Percentiles rank a stretch among this genome's conserved stretches.
These are phyloP conservation scores for Ips nitidus DNA, from an alignment of 1,140 invertebrate genomes.

Conservation along the genomic window DNA sequence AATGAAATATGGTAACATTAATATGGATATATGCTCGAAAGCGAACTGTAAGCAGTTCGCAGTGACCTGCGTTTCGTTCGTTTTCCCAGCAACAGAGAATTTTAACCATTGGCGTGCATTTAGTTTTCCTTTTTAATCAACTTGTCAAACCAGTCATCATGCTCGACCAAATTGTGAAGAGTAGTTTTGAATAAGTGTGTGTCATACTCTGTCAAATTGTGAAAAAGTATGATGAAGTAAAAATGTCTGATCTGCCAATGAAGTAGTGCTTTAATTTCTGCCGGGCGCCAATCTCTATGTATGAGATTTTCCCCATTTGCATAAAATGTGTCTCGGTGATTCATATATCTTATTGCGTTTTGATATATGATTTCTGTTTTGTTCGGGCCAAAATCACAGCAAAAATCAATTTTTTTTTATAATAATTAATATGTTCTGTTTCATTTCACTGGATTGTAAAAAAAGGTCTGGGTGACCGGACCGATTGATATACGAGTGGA, in stretches of 20 bases:
- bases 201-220: neutral
- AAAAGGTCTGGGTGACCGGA: constrained; percentile 33
- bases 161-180: too few species aligned
- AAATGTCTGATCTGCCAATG: constrained; percentile 16
- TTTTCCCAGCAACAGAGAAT: constrained; percentile 29
- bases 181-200: neutral
- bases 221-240: neutral
- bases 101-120: constrained; percentile 12
- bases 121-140: neutral
- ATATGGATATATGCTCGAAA: constrained; percentile 54
- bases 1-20: constrained; percentile 56
- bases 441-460: constrained; percentile 30
- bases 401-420: too few species aligned
- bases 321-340: constrained; percentile 55
- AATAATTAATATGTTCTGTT: too few species aligned
- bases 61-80: constrained; percentile 41
- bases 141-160: neutral
- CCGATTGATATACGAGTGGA: constrained; percentile 50
- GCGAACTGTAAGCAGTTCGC: constrained; percentile 50
- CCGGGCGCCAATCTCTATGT: constrained; percentile 52
- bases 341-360: constrained; percentile 53
- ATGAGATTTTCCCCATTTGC: constrained; percentile 53
- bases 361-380: constrained; percentile 51
- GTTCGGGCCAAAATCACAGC: too few species aligned
- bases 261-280: constrained; percentile 36